Base-by-base conservation (phyloP, 2,113 vertebrate species). In the Sylvia atricapilla region DNA sequence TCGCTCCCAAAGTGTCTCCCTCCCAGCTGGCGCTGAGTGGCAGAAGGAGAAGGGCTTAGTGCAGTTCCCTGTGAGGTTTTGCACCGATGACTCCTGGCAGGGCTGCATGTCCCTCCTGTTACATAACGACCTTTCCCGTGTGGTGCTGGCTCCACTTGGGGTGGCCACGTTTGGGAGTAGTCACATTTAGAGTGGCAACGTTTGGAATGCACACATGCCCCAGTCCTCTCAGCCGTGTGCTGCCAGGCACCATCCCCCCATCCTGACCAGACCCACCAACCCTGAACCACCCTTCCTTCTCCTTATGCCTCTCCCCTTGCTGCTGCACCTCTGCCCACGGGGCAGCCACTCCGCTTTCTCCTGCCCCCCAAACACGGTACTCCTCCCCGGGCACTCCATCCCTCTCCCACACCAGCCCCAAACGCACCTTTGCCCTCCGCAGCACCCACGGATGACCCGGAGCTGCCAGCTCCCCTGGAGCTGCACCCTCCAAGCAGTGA, bases 101-200 rank as follows among this genome's bases (percentile, higher is more conserved):
- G 94, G 92, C 76, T 63, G 75, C 92, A 76, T 73, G 63, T 92
- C 81, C 72, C 85, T 94, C 81, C 43, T 21, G 43, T 96, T 96
- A 95, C 84, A 64, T 96, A 97, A 96, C 27, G 4, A 62, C 85
- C 69, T 56, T 47, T 63, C 68, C 78, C 6, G 0, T 41, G 72
- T 13, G 50, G 79, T 62, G 77, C 30, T 7, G 20, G 55, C 77
- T 74, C 55, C 7, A 1, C 19, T 66, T 62, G 44, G 76, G 88
- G 68, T 79, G 76, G n/a, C 43, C 11, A 13, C 7, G 3, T 22
- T 64, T 33, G 46, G 80, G 87, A 69, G 46, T 18, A 39, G 55
- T 15, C 28, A 5, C 7, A 5, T 23, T 44, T 6, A 33, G 60
- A 27, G 35, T 28, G n/a, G 33, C 4, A 2, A n/a, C 47, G 5